Conservation (phyloP, 2,888 invertebrate genomes). For the Agrypnus murinus region DNA sequence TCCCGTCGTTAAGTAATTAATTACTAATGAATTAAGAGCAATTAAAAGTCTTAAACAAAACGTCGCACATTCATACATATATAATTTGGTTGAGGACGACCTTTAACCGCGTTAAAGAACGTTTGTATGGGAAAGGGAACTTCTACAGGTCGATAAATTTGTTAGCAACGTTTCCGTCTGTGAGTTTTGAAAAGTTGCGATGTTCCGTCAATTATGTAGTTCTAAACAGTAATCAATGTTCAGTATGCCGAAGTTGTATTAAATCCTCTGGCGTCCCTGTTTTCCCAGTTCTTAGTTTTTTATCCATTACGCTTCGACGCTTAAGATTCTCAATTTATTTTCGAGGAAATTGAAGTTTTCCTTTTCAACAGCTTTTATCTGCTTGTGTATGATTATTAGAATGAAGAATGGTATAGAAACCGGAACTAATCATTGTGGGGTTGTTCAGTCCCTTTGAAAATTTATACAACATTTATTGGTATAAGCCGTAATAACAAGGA, state of each 20-base stretch:
- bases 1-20: too few species aligned
- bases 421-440: constrained; percentile 17
- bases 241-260: constrained; percentile 30
- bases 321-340: constrained; percentile 23
- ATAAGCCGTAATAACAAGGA: not conserved
- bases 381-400: constrained; percentile 11
- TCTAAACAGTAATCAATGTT: constrained; percentile 42
- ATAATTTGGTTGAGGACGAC: too few species aligned
- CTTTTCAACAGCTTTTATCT: constrained; percentile 17
- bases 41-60: too few species aligned
- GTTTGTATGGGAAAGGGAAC: constrained; percentile 28
- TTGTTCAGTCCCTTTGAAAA: not conserved
- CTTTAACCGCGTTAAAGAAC: constrained; percentile 17
- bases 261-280: constrained; percentile 33
- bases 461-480: not conserved
- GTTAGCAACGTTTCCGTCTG: constrained; percentile 25
- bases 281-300: constrained; percentile 30
- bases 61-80: too few species aligned
- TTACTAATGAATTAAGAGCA: too few species aligned
- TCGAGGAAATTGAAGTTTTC: constrained; percentile 24
- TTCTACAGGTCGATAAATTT: constrained; percentile 36
- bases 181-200: constrained; percentile 37
- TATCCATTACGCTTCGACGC: constrained; percentile 19
- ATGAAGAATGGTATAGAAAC: constrained; percentile 1
- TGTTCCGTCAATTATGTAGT: constrained; percentile 38